These are phyloP conservation scores for Campoletis sonorensis DNA, from an alignment of 1,140 invertebrate genomes.

Conservation along the genomic window DNA sequence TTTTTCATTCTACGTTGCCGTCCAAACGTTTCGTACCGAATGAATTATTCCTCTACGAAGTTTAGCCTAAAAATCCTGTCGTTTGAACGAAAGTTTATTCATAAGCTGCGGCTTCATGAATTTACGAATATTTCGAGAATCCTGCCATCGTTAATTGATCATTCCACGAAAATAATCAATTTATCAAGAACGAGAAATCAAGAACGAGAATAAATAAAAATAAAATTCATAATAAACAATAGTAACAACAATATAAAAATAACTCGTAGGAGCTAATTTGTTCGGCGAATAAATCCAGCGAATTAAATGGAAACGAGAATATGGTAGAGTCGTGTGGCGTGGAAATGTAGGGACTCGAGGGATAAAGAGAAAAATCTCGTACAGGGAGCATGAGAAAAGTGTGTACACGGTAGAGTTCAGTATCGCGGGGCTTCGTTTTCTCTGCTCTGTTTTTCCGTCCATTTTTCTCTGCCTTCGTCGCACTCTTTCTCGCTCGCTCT, in stretches of 20 bases:
- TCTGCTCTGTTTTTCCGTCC: slow-evolving; percentile 10
- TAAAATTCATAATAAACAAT: neutral
- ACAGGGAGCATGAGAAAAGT: slow-evolving; percentile 30
- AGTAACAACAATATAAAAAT: neutral
- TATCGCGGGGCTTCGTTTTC: slow-evolving; percentile 7
- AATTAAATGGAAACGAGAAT: slow-evolving; percentile 29
- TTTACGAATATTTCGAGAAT: too few relatives aligned
- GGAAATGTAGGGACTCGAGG: neutral
- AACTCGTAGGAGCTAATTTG: neutral
- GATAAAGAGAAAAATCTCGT: slow-evolving; percentile 36
- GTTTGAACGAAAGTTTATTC: too few relatives aligned
- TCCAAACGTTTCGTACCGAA: too few relatives aligned
- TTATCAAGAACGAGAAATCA: too few relatives aligned
- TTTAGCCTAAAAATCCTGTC: too few relatives aligned
- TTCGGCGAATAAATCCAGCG: neutral
- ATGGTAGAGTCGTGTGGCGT: slow-evolving; percentile 7
- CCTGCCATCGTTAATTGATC: too few relatives aligned
- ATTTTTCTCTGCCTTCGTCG: slow-evolving; percentile 14
- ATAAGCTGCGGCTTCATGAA: too few relatives aligned
- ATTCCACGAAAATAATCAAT: too few relatives aligned
- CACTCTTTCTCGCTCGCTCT: neutral
- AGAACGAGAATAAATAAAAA: neutral
- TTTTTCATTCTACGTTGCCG: too few relatives aligned
- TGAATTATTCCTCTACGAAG: too few relatives aligned
- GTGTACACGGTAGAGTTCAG: neutral